Base-by-base conservation (phyloP, 2,113 vertebrate species). In the Malurus elegans region DNA sequence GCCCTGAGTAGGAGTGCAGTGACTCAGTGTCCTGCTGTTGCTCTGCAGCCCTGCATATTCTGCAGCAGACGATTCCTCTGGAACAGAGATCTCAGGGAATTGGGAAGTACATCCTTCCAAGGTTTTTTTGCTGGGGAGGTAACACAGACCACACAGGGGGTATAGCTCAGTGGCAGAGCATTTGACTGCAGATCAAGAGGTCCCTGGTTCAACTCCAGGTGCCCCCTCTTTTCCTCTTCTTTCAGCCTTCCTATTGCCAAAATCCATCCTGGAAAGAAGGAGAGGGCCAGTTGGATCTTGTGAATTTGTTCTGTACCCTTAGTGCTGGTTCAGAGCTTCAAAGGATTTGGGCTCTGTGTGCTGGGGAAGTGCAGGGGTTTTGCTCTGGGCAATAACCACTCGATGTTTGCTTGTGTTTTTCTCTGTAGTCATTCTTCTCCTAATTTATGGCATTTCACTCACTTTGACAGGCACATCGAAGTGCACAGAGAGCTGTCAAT, bases 151-250 rank as follows among this genome's bases (percentile, higher is more conserved):
- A 28, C 7, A 8, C 50, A 51, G 24, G 65, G 96, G 97, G 97
- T 96, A 67, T 98, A 98, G 95, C 97, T 97, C 97, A 97, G 96
- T 93, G 98, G 96, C 4, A 98, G 97, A 97, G 97, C 97, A 98
- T 97, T 97, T 97, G 97, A 98, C 96, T 97, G 95, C 97, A 97
- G 96, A 97, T 98, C 95, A 98, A 98, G 96, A 97, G 96, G 97
- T 98, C 96, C 96, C 97, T 0, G 96, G 96, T 98, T 98, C 96
- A 97, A 97, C 93, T 97, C 97, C 50, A 20, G 97, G 96, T 97
- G 93, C 96, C 96, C 95, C 96, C 96, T 73, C 12, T 31, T 29
- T 44, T 86, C 92, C 18, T 10, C 15, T 14, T 12, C 18, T 29
- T 28, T 31, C 7, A 5, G 5, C 20, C 18, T 40, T 8, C 31